Conservation (phyloP, 2,113 vertebrate genomes). For the Toxostoma redivivum region DNA sequence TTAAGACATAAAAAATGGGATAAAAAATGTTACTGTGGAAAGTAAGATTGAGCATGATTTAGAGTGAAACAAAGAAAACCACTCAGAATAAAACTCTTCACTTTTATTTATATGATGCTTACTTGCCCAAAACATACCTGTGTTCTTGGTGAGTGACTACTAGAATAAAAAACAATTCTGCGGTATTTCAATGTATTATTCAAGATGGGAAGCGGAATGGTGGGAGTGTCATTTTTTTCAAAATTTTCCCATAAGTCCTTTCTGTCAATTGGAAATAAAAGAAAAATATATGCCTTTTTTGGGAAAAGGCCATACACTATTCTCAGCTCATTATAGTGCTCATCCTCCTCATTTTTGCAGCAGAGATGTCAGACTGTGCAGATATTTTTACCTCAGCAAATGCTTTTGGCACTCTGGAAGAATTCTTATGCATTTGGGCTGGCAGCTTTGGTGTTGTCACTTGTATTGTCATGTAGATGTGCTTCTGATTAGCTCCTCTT, state of each 20-base stretch:
- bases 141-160: neutral
- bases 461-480: conserved; percentile 16
- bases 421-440: conserved; percentile 12
- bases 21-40: neutral
- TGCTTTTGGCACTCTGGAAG: neutral
- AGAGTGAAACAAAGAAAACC: neutral
- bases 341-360: conserved; percentile 17
- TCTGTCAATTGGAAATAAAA: neutral
- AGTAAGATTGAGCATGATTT: neutral
- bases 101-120: neutral
- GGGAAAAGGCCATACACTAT: neutral
- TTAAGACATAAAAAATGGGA: neutral
- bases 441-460: conserved; percentile 20
- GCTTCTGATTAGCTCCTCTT: conserved; percentile 6
- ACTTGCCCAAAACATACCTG: neutral
- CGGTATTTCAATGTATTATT: neutral
- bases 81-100: neutral
- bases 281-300: neutral
- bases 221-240: neutral
- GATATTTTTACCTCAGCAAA: conserved; percentile 31
- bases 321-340: neutral
- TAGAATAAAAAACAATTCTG: neutral
- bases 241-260: neutral
- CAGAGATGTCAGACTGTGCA: conserved; percentile 37
- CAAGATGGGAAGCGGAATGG: neutral